Percentiles rank a stretch among this genome's conserved stretches.
These are phyloP conservation scores for Plemyria rubiginata DNA, from an alignment of 2,888 invertebrate genomes.

Conservation along the genomic window DNA sequence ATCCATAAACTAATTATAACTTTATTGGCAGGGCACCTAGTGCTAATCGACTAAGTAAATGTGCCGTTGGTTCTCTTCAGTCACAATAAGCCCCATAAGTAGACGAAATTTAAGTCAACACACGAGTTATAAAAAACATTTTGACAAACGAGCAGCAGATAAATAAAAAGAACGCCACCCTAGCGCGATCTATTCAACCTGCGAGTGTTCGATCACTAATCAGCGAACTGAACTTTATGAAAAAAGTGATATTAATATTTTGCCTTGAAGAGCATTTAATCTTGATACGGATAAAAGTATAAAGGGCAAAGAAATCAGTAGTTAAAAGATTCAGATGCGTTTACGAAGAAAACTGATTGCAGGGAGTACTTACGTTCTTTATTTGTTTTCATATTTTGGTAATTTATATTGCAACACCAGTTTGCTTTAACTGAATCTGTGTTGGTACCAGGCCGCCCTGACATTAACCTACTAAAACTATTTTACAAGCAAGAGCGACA, in stretches of 20 bases:
- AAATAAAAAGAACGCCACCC: not conserved
- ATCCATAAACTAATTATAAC: no score
- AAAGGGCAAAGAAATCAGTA: not conserved
- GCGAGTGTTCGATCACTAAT: not conserved
- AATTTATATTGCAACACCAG: no score
- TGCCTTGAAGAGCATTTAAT: no score
- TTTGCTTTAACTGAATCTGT: no score
- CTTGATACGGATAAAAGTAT: not conserved
- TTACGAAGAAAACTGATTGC: conserved; percentile 1
- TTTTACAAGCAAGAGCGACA: no score
- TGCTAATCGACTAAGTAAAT: not conserved
- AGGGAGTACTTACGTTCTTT: no score
- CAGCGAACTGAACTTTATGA: not conserved
- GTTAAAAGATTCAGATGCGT: conserved; percentile 3
- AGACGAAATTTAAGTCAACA: not conserved
- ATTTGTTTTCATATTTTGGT: no score
- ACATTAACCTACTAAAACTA: no score
- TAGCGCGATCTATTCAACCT: not conserved
- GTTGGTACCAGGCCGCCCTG: no score
- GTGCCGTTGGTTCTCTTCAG: not conserved
- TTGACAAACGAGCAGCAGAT: not conserved
- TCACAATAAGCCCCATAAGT: not conserved
- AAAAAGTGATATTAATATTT: no score
- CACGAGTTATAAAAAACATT: not conserved
- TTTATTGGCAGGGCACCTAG: no score